These are phyloP conservation scores for Ciconia maguari DNA, from an alignment of 2,113 vertebrate species.

Conservation along the genomic window DNA sequence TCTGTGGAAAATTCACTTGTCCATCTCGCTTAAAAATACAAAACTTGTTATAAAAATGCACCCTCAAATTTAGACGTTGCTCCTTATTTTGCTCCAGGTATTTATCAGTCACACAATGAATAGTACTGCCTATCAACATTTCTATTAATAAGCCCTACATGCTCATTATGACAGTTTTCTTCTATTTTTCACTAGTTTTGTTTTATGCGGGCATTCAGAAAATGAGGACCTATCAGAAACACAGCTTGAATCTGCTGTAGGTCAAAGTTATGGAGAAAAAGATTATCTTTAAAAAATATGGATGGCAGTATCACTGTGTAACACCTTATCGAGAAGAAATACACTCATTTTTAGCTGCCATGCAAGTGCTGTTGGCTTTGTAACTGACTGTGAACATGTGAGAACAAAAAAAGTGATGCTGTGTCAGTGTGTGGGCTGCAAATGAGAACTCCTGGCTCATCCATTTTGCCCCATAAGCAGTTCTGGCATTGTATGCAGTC, in stretches of 20 bases:
- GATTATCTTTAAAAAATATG: neutral
- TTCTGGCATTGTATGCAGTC: constrained; percentile 59
- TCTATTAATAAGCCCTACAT: neutral
- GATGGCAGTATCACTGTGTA: neutral
- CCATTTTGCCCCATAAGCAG: constrained; percentile 64
- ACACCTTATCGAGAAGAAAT: neutral
- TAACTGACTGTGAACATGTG: constrained; percentile 46
- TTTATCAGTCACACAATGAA: neutral
- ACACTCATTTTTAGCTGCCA: constrained; percentile 18
- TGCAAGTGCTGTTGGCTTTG: constrained; percentile 32
- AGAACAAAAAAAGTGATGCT: constrained; percentile 64
- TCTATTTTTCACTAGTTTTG: neutral
- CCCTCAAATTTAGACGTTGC: neutral
- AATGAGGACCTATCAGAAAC: neutral
- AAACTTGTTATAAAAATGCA: neutral
- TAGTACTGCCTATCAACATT: neutral
- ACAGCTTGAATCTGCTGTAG: neutral
- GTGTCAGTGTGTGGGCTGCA: constrained; percentile 63
- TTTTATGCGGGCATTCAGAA: neutral
- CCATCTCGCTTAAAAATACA: constrained; percentile 1
- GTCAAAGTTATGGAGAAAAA: neutral
- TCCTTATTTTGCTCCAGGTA: neutral
- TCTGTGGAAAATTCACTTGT: neutral
- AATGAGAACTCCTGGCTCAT: constrained; percentile 59
- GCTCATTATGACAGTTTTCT: neutral